Evolutionary conservation across 1,140 invertebrate genomes (phyloP).

Genomic region (Papilio machaon): DNA sequence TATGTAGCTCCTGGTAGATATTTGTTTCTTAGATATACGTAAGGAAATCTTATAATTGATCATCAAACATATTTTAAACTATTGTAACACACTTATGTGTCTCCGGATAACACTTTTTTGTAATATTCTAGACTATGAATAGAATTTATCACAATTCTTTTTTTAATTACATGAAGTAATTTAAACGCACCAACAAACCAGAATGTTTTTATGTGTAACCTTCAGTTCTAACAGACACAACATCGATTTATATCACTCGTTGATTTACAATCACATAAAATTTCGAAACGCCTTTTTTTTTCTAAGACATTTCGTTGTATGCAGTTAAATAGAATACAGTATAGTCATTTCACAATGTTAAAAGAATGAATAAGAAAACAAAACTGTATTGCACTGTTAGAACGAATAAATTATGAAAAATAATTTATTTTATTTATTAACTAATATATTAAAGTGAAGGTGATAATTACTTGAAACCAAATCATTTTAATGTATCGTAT

Average conservation of each 20-base stretch:
- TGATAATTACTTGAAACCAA: neutral
- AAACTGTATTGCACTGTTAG: neutral
- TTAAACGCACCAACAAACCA: conserved; percentile 12
- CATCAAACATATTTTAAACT: neutral
- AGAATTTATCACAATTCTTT: conserved; percentile 4
- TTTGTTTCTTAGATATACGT: neutral
- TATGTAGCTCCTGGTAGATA: neutral
- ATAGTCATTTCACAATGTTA: neutral
- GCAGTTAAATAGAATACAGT: neutral
- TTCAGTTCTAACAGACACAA: conserved; percentile 1
- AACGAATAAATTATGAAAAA: no score
- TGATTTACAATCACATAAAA: conserved; percentile 13
- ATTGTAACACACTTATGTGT: neutral
- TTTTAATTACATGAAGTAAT: conserved; percentile 7
- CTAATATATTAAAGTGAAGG: neutral
- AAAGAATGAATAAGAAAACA: neutral
- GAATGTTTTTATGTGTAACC: conserved; percentile 9
- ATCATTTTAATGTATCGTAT: neutral
- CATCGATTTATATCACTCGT: neutral
- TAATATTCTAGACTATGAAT: neutral
- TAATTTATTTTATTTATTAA: no score
- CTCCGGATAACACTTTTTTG: neutral
- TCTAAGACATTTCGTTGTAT: neutral
- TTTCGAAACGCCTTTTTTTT: neutral
- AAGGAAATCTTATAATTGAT: neutral